A percentile compares a stretch with the other conserved stretches of the same genome.
These are phyloP conservation scores for Heliangelus exortis DNA, from an alignment of 2,797 vertebrate genomes.

Conservation along the genomic window DNA sequence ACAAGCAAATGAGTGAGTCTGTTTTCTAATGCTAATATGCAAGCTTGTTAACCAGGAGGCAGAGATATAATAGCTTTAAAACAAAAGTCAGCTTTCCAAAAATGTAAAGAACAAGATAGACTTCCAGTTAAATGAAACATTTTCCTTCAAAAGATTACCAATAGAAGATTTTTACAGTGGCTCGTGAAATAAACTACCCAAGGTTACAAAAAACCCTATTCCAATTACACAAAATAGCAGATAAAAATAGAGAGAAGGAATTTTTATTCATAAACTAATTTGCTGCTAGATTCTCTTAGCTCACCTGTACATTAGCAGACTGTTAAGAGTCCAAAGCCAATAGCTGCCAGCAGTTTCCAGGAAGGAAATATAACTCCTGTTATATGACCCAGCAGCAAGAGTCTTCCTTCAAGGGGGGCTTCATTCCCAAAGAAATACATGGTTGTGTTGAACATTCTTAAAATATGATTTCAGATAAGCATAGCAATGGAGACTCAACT, in stretches of 20 bases:
- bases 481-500: background rate
- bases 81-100: background rate
- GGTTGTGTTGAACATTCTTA: background rate
- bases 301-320: background rate
- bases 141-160: background rate
- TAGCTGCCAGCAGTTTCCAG: background rate
- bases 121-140: background rate
- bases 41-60: background rate
- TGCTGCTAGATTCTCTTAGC: background rate
- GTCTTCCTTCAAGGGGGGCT: background rate
- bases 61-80: background rate
- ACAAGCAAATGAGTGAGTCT: background rate
- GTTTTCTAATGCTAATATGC: background rate
- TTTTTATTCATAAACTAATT: background rate
- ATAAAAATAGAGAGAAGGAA: background rate
- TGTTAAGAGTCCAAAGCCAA: background rate
- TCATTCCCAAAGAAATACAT: background rate
- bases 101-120: background rate
- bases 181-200: background rate
- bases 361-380: background rate
- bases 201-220: background rate
- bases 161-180: background rate
- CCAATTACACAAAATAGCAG: background rate
- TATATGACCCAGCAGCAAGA: background rate
- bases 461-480: background rate